Evolutionary conservation across 1,140 invertebrate genomes (phyloP).

Genomic region (Monochamus saltuarius): DNA sequence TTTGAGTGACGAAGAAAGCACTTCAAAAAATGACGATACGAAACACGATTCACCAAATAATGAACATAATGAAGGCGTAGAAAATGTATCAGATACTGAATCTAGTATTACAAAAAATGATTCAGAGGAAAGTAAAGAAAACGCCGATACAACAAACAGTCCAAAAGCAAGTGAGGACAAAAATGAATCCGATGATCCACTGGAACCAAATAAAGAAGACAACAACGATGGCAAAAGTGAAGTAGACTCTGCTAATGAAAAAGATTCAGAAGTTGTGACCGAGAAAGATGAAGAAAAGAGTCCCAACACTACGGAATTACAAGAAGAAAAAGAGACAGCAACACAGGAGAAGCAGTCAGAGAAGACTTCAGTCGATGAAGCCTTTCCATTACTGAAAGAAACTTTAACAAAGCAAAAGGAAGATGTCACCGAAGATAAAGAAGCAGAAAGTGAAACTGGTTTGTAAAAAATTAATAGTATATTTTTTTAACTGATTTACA

Average conservation of each 20-base stretch:
- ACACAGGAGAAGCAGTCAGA: conserved; percentile 4
- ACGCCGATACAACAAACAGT: neutral
- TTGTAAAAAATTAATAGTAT: neutral
- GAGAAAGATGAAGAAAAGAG: neutral
- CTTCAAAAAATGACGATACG: neutral
- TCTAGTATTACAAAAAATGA: neutral
- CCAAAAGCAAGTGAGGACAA: neutral
- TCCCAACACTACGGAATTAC: neutral
- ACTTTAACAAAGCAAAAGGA: conserved; percentile 1
- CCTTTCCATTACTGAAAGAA: conserved; percentile 11
- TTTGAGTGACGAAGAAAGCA: conserved; percentile 3
- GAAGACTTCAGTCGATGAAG: neutral
- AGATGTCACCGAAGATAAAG: neutral
- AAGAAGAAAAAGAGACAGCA: conserved; percentile 1
- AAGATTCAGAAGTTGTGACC: neutral
- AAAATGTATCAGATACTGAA: too few species aligned
- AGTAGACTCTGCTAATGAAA: neutral
- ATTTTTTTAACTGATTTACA: neutral
- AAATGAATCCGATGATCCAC: neutral
- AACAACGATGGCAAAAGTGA: neutral
- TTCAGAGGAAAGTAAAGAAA: neutral
- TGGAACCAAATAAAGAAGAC: neutral
- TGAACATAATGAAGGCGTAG: neutral
- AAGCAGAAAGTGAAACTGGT: neutral
- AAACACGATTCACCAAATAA: neutral